phyloP scores from a whole-genome alignment of 1,140 invertebrate genomes.

The Sminthurides bifidus region DNA sequence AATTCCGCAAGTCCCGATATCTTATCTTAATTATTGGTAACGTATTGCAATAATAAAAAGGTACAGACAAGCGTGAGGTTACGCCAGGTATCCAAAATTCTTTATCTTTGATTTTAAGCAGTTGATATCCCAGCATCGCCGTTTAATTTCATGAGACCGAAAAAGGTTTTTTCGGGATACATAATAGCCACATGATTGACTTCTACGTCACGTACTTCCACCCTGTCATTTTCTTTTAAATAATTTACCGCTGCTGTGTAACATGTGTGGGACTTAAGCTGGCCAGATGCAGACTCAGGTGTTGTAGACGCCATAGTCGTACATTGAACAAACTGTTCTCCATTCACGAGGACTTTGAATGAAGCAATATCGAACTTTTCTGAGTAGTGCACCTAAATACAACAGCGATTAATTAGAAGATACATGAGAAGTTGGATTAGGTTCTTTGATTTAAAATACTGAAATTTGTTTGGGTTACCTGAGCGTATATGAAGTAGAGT shows the following conservation, averaged over 20 bases:
- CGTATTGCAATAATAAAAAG: too few relatives aligned
- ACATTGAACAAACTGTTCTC: slow-evolving; percentile 45
- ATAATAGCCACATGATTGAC: slow-evolving; percentile 54
- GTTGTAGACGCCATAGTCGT: slow-evolving; percentile 40
- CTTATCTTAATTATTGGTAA: too few relatives aligned
- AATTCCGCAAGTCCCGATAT: too few relatives aligned
- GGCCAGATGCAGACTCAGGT: too few relatives aligned
- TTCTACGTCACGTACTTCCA: slow-evolving; percentile 54
- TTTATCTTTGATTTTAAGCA: background rate
- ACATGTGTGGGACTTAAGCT: slow-evolving; percentile 48
- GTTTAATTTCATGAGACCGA: slow-evolving; percentile 61
- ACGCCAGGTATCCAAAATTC: too few relatives aligned
- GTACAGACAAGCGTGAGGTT: too few relatives aligned
- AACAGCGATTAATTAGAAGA: slow-evolving; percentile 10
- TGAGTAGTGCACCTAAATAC: slow-evolving; percentile 47
- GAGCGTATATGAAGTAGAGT: slow-evolving; percentile 53
- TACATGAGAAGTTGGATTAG: background rate
- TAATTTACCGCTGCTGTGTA: slow-evolving; percentile 56
- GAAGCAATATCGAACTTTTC: slow-evolving; percentile 52
- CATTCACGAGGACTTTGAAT: slow-evolving; percentile 43
- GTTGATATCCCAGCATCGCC: slow-evolving; percentile 24
- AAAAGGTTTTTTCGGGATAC: slow-evolving; percentile 62
- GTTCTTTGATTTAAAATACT: slow-evolving; percentile 5
- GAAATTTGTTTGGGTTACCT: slow-evolving; percentile 35
- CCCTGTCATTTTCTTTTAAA: slow-evolving; percentile 48